Evolutionary conservation across 2,797 vertebrate genomes (phyloP), one percentile per base, ranked within the genome.

Genomic region (Leptatherina wallacei): DNA sequence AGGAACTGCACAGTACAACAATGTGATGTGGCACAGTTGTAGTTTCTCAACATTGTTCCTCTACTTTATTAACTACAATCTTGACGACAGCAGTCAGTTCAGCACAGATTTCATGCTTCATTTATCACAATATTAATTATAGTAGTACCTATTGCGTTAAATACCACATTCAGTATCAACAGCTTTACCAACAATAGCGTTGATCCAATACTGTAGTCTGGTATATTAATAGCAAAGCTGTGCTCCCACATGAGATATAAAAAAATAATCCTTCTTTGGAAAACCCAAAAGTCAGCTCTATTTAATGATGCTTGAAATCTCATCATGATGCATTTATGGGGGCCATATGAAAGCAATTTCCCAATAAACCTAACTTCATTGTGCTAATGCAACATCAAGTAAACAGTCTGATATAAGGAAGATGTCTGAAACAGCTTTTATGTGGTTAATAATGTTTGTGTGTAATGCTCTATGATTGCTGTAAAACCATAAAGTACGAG

Each of bases 221-320:
- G 16, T 40, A 54, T 73, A 75, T 61, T 64, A 63, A 49, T n/a
- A 0, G 14, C 69, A 63, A 14, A n/a, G 30, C 67, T 69, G 40
- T 61, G 66, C 32, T 65, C 5, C 29, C 22, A 69, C 20, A 59
- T 22, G 18, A 60, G 6, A 61, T 75, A 62, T 32, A 18, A 18
- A 59, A 32, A 60, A 33, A 38, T 44, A 61, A 47, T 58, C 8
- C 20, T 62, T 44, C 63, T 61, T 57, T 70, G 57, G 49, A 81
- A 86, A 81, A 74, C 65, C 80, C 58, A 27, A 58, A 58, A 1
- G 68, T 86, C 84, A 86, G 82, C 80, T 75, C 55, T 73, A 86
- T 88, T 81, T 84, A 89, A 84, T 85, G 76, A 86, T 18, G 83
- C 75, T 79, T 85, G 80, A 84, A 88, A 89, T 68, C 69, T 81